A percentile compares a stretch with the other conserved stretches of the same genome.
Conservation (phyloP, 2,888 invertebrate species). For the Lacanobia oleracea region DNA sequence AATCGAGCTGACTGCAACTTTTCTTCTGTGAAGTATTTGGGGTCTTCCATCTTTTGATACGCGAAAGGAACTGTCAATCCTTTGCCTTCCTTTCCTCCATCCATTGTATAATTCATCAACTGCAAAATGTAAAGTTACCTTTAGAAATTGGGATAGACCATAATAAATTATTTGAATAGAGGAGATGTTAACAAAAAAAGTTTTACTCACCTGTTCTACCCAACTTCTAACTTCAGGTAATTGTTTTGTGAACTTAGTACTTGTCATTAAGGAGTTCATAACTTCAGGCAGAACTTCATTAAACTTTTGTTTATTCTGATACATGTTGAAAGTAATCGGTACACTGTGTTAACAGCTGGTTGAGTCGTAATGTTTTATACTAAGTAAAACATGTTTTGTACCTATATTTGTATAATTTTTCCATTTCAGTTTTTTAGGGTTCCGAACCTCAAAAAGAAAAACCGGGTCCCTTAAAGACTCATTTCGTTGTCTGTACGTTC, state of each 20-base stretch:
- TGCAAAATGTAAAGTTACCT: slow-evolving; percentile 7
- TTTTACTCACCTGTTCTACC: slow-evolving; percentile 32
- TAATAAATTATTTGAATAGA: too few species aligned
- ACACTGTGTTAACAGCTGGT: slow-evolving; percentile 19
- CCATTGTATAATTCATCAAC: slow-evolving; percentile 38
- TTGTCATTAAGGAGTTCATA: slow-evolving; percentile 25
- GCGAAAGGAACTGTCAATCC: slow-evolving; percentile 32
- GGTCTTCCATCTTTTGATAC: slow-evolving; percentile 42
- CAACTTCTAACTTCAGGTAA: slow-evolving; percentile 39
- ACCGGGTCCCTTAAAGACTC: too few species aligned
- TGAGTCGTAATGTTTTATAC: slow-evolving; percentile 9
- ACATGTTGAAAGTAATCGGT: slow-evolving; percentile 19
- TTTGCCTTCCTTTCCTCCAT: slow-evolving; percentile 22
- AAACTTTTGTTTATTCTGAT: slow-evolving; percentile 19
- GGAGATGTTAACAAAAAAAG: too few species aligned
- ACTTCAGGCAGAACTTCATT: slow-evolving; percentile 36
- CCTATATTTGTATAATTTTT: too few species aligned
- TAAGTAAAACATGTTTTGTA: too few species aligned
- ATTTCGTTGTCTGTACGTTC: too few species aligned
- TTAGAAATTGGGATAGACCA: neutral
- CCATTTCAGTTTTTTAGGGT: too few species aligned
- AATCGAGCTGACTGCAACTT: slow-evolving; percentile 35
- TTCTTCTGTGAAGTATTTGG: slow-evolving; percentile 42
- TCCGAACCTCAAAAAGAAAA: too few species aligned
- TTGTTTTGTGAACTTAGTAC: slow-evolving; percentile 37